These are phyloP conservation scores for Catocala fraxini DNA, from an alignment of 2,888 invertebrate species.

Conservation along the genomic window DNA sequence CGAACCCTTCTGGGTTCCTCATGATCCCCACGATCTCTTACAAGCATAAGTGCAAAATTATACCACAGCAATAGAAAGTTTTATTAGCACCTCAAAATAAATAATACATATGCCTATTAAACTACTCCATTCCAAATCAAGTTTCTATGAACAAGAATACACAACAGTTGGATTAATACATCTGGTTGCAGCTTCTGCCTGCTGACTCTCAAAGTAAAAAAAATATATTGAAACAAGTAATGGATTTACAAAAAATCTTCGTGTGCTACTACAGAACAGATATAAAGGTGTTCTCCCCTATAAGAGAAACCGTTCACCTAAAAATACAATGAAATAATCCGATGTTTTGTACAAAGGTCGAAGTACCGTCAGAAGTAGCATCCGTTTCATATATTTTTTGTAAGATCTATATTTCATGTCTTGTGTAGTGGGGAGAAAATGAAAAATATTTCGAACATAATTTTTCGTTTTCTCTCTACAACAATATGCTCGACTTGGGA, in stretches of 20 bases:
- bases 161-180: neutral
- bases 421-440: too few species aligned
- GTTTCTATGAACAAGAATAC: neutral
- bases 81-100: too few species aligned
- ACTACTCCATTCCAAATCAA: neutral
- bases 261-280: conserved; percentile 22
- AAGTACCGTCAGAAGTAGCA: conserved; percentile 52
- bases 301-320: conserved; percentile 65
- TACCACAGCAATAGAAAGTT: too few species aligned
- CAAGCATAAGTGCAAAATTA: too few species aligned
- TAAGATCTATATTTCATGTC: too few species aligned
- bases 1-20: too few species aligned
- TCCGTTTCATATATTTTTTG: neutral
- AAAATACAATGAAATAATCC: conserved; percentile 85
- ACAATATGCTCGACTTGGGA: too few species aligned
- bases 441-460: too few species aligned
- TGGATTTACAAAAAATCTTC: conserved; percentile 27
- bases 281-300: conserved; percentile 60
- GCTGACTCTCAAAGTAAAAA: neutral
- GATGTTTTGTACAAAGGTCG: conserved; percentile 68
- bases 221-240: conserved; percentile 14
- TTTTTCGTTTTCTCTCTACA: too few species aligned
- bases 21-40: too few species aligned
- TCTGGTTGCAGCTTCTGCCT: neutral
- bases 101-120: too few species aligned